Base-by-base conservation (phyloP, 1,140 invertebrate genomes). In the Onthophagus taurus region DNA sequence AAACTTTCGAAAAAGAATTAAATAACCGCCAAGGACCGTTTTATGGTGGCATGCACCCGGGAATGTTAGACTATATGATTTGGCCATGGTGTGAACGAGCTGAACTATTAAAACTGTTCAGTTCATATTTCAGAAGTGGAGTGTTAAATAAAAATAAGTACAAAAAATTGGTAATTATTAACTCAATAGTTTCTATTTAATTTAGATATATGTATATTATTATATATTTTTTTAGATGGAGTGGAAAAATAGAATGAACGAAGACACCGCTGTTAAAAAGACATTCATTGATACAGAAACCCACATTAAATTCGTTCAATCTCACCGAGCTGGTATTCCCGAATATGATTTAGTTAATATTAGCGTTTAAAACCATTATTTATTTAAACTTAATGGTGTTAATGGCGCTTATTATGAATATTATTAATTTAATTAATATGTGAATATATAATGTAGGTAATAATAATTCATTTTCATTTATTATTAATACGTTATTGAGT, bases 1-100 rank as follows among this genome's bases (percentile, higher is more conserved):
- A 77, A 50, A 48, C 70, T 6, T 78, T 84, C 52, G 81, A 87
- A 55, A 74, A 65, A 23, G 83, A 86, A 58, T 51, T 89, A 4
- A 54, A 52, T 5, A 68, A 68, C 20, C 72, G 83, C 43, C 72
- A 70, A 30, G 79, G 75, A 3, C 68, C 66, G n/a, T 90, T 78
- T 55, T 80, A 85, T 55, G 72, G 72, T 48, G 84, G 85, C 30
- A 55, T 63, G 7, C 65, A 74, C 44, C 83, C 85, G 4, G 84
- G 83, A n/a, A 85, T 85, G 73, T 69, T 83, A n/a, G 87, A 91
- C 61, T 83, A 85, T 43, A 89, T 89, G 85, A 83, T 90, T 44
- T 91, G 87, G 87, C 87, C 88, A 2, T 90, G 84, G 84, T 81
- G 83, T 52, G 87, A 92, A 61, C 72, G 84, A 49, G 60, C 75